Percentiles rank a stretch among this genome's conserved stretches.
These are phyloP conservation scores for Champsocephalus gunnari DNA, from an alignment of 2,797 vertebrate genomes.

Conservation along the genomic window DNA sequence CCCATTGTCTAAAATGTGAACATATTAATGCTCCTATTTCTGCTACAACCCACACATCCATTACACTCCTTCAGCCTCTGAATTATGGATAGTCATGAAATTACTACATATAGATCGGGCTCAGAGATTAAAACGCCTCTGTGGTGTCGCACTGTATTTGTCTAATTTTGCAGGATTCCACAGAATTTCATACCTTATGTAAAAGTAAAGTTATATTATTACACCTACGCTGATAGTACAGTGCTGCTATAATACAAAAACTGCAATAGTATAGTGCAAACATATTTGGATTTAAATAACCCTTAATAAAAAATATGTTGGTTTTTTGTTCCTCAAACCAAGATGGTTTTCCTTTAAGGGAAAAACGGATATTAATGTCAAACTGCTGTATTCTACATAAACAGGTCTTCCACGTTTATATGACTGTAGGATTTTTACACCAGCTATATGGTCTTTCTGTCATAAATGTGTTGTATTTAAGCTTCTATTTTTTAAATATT, in stretches of 20 bases:
- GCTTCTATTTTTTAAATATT: not conserved
- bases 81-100: constrained; percentile 73
- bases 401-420: too few relatives aligned
- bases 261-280: not conserved
- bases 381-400: not conserved
- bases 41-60: constrained; percentile 62
- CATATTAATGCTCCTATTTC: constrained; percentile 66
- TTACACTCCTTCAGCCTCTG: constrained; percentile 53
- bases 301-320: not conserved
- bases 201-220: not conserved
- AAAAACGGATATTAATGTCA: too few relatives aligned
- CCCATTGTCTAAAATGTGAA: constrained; percentile 35
- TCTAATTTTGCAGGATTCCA: constrained; percentile 20
- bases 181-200: not conserved
- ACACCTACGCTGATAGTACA: not conserved
- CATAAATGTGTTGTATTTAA: not conserved
- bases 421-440: too few relatives aligned
- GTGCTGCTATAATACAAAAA: not conserved
- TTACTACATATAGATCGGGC: constrained; percentile 58
- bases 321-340: not conserved
- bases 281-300: too few relatives aligned
- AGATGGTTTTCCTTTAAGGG: too few relatives aligned
- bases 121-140: constrained; percentile 51
- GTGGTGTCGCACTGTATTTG: constrained; percentile 15
- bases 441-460: not conserved